phyloP scores from a whole-genome alignment of 1,140 invertebrate species.

The Lanistes nyassanus region DNA sequence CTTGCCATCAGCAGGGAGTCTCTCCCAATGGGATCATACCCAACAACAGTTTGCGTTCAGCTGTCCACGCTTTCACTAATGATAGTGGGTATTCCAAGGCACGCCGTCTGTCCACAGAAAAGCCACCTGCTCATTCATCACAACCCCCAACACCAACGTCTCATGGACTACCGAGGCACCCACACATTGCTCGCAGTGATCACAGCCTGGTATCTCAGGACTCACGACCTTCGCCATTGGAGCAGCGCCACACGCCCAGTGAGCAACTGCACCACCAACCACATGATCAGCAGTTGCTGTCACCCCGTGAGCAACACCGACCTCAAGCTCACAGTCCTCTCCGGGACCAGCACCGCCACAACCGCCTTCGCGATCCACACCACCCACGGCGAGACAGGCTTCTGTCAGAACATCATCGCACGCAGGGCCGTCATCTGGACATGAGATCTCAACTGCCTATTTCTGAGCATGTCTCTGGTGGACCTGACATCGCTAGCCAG shows the following conservation, averaged over 20 bases:
- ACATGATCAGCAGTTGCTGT: background rate
- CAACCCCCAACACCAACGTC: slow-evolving; percentile 33
- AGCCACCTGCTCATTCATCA: slow-evolving; percentile 1
- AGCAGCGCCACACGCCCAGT: slow-evolving; percentile 14
- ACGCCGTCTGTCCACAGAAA: slow-evolving; percentile 25
- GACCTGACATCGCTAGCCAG: too few species aligned
- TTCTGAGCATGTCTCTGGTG: too few species aligned
- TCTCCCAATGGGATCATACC: slow-evolving; percentile 93
- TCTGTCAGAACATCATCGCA: too few species aligned
- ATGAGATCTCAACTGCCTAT: too few species aligned
- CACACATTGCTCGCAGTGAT: background rate
- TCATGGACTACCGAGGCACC: slow-evolving; percentile 16
- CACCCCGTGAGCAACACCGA: background rate
- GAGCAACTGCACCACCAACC: background rate
- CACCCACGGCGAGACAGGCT: background rate
- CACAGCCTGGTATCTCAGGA: slow-evolving; percentile 5
- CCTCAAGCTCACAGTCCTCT: background rate
- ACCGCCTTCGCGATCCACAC: background rate
- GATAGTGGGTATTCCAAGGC: slow-evolving; percentile 82
- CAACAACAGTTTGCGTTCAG: slow-evolving; percentile 88
- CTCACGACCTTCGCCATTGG: slow-evolving; percentile 10
- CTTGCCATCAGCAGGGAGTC: slow-evolving; percentile 91
- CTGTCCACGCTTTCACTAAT: slow-evolving; percentile 89
- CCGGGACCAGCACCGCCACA: background rate
- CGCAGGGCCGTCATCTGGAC: too few species aligned